Percentiles rank a stretch among this genome's conserved stretches.
phyloP scores from a whole-genome alignment of 2,797 vertebrate species.

The Siniperca scherzeri region DNA sequence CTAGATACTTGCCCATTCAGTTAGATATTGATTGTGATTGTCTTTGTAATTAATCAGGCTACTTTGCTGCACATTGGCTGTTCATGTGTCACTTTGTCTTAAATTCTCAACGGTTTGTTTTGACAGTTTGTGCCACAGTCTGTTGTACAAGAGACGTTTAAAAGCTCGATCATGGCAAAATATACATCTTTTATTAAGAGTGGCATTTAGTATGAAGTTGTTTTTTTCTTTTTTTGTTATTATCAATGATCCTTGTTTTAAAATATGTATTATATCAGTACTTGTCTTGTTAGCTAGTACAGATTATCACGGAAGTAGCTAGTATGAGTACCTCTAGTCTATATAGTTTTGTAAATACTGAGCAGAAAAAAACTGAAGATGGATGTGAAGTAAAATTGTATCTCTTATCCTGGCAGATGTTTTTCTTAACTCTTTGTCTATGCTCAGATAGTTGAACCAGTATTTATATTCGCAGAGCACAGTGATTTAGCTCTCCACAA shows the following conservation, averaged over 20 bases:
- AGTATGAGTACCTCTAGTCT: slow-evolving; percentile 85
- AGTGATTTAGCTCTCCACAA: slow-evolving; percentile 47
- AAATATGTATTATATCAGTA: slow-evolving; percentile 81
- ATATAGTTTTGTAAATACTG: slow-evolving; percentile 84
- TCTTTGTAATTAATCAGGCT: slow-evolving; percentile 67
- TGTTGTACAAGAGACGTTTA: slow-evolving; percentile 26
- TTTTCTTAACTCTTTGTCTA: slow-evolving; percentile 76
- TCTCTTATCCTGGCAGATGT: slow-evolving; percentile 67
- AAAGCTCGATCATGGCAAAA: slow-evolving; percentile 46
- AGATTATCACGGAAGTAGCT: slow-evolving; percentile 84
- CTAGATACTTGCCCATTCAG: slow-evolving; percentile 23
- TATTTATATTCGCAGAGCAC: slow-evolving; percentile 73
- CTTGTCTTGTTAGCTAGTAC: slow-evolving; percentile 85
- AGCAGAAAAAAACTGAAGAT: slow-evolving; percentile 75
- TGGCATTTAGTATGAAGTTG: slow-evolving; percentile 73
- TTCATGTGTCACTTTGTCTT: slow-evolving; percentile 58
- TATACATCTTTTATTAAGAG: slow-evolving; percentile 52
- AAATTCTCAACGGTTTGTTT: slow-evolving; percentile 56
- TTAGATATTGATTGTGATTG: slow-evolving; percentile 64
- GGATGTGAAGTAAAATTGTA: slow-evolving; percentile 78
- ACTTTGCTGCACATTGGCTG: slow-evolving; percentile 46
- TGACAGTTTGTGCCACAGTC: slow-evolving; percentile 44
- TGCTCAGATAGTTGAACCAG: slow-evolving; percentile 76
- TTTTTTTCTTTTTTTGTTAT: slow-evolving; percentile 61
- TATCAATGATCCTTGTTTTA: slow-evolving; percentile 73